phyloP scores from a whole-genome alignment of 2,888 invertebrate species.

The Drosophila mettleri region DNA sequence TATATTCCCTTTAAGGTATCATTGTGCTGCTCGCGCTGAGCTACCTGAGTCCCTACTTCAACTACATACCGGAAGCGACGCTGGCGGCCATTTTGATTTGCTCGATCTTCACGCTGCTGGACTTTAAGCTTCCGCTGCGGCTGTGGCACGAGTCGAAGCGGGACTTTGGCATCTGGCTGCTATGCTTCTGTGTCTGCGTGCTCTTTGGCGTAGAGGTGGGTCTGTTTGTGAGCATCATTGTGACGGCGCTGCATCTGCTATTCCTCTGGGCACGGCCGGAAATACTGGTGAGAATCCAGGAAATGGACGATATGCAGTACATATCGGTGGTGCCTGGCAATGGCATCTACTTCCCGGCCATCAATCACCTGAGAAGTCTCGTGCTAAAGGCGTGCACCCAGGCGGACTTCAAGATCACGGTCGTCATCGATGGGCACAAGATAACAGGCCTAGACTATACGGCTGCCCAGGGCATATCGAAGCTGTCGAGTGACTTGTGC shows the following conservation, averaged over 20 bases:
- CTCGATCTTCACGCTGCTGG: constrained; percentile 89
- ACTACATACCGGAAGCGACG: constrained; percentile 93
- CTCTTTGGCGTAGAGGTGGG: constrained; percentile 92
- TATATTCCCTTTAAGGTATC: constrained; percentile 86
- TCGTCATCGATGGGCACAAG: constrained; percentile 89
- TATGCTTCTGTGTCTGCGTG: constrained; percentile 90
- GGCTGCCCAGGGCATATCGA: constrained; percentile 86
- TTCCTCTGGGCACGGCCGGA: constrained; percentile 89
- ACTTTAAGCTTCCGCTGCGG: constrained; percentile 85
- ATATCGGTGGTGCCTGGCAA: constrained; percentile 88
- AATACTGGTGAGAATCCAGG: constrained; percentile 80
- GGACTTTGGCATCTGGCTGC: constrained; percentile 88
- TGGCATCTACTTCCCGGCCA: constrained; percentile 90
- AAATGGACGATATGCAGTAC: constrained; percentile 86
- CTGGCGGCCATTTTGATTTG: constrained; percentile 95
- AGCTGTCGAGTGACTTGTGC: constrained; percentile 81
- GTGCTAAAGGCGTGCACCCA: constrained; percentile 86
- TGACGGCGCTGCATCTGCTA: constrained; percentile 88
- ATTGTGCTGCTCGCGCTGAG: constrained; percentile 93
- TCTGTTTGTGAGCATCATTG: constrained; percentile 89
- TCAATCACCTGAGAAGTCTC: constrained; percentile 88
- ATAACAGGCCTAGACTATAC: constrained; percentile 90
- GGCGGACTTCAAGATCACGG: constrained; percentile 85
- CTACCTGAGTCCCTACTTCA: constrained; percentile 95
- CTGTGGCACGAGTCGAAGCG: constrained; percentile 87